Conservation (phyloP, 1,140 invertebrate genomes). For the Lordiphosa stackelbergi region DNA sequence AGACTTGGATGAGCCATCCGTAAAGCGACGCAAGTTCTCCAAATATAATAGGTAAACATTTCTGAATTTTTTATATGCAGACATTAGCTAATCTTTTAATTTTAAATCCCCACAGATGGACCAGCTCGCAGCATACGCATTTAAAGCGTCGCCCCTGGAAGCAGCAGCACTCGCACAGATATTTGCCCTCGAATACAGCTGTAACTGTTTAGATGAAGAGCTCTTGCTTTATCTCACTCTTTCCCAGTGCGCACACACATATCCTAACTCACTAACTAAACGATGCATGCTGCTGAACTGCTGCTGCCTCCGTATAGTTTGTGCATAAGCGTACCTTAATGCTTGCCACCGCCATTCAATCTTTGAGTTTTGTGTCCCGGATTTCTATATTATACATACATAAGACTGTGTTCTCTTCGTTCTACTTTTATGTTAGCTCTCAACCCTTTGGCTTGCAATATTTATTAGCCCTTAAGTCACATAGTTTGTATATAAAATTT, state of each 20-base stretch:
- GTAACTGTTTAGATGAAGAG: background rate
- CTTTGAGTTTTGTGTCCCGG: constrained; percentile 24
- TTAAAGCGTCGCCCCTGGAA: constrained; percentile 71
- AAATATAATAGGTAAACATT: constrained; percentile 58
- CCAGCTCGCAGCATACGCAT: constrained; percentile 55
- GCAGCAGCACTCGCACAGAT: constrained; percentile 40
- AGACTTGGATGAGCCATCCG: constrained; percentile 52
- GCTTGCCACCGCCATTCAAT: constrained; percentile 13
- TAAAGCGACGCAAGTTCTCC: constrained; percentile 67
- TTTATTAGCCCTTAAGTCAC: constrained; percentile 44
- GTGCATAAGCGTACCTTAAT: constrained; percentile 40
- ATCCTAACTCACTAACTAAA: constrained; percentile 18
- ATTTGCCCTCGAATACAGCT: constrained; percentile 25
- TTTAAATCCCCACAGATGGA: constrained; percentile 46
- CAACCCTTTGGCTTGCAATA: constrained; percentile 25
- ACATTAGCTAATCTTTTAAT: background rate
- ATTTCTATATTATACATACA: constrained; percentile 51
- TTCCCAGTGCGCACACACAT: constrained; percentile 49
- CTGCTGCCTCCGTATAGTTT: no score
- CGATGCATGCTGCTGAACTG: no score
- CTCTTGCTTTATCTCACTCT: no score
- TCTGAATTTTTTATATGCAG: background rate
- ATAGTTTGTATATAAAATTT: constrained; percentile 61
- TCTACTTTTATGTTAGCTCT: constrained; percentile 43
- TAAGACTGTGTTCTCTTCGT: constrained; percentile 68